Conservation (phyloP, 2,113 vertebrate species). For the Lophius piscatorius region DNA sequence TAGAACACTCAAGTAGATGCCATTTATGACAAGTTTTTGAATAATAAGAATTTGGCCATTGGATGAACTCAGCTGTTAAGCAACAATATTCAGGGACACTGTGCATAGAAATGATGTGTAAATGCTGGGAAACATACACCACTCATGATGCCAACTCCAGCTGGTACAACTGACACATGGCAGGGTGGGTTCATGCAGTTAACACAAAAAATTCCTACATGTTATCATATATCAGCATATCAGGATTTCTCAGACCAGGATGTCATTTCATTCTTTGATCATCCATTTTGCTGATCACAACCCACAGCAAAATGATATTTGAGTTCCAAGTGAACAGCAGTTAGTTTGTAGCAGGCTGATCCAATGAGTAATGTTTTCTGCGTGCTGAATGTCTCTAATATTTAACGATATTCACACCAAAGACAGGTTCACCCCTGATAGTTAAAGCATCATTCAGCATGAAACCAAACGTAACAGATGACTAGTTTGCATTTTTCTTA, state of each 20-base stretch:
- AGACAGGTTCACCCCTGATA: not conserved
- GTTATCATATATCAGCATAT: not conserved
- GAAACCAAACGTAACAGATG: not conserved
- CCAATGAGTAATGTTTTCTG: constrained; percentile 1
- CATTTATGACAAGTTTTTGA: not conserved
- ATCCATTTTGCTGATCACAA: constrained; percentile 19
- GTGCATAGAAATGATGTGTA: constrained; percentile 49
- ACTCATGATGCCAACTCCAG: constrained; percentile 52
- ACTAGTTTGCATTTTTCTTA: too few relatives aligned
- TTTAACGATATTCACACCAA: not conserved
- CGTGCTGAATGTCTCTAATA: not conserved
- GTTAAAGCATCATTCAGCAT: not conserved
- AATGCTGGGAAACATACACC: constrained; percentile 48
- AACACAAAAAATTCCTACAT: constrained; percentile 20
- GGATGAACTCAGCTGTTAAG: constrained; percentile 39
- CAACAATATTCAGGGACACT: constrained; percentile 48
- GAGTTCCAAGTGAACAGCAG: constrained; percentile 6
- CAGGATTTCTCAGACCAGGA: constrained; percentile 32
- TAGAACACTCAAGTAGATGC: constrained; percentile 7
- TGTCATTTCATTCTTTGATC: constrained; percentile 24
- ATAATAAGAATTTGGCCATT: constrained; percentile 6
- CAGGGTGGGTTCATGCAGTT: constrained; percentile 49
- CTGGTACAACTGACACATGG: constrained; percentile 47
- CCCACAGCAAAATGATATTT: not conserved
- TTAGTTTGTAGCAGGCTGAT: not conserved